Percentiles rank a stretch among this genome's conserved stretches.
Conservation (phyloP, 2,113 vertebrate genomes). For the Herpailurus yagouaroundi region DNA sequence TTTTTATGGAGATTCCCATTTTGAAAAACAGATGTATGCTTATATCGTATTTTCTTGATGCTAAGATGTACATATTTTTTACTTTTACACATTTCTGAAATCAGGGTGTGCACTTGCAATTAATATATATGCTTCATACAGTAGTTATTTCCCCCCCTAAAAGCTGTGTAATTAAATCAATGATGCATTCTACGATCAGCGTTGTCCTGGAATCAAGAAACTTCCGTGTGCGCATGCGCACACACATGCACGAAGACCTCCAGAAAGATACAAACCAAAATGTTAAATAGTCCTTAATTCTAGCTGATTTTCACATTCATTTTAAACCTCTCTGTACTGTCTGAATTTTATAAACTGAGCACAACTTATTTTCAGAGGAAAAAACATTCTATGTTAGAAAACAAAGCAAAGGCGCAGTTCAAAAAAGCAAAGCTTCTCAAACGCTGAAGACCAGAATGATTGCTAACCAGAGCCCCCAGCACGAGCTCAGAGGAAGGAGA, state of each 20-base stretch:
- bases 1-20: neutral
- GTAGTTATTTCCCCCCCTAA: neutral
- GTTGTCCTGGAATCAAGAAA: conserved; percentile 1
- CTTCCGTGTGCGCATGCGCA: too few species aligned
- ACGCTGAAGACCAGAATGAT: fast-evolving
- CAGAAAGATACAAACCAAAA: neutral
- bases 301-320: neutral
- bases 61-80: neutral
- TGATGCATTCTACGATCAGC: neutral
- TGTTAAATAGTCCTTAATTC: neutral
- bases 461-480: neutral
- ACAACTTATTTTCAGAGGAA: neutral
- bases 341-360: neutral
- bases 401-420: neutral
- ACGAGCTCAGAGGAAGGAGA: neutral
- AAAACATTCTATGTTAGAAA: neutral
- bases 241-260: neutral
- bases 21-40: neutral
- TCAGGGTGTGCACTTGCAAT: neutral
- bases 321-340: neutral
- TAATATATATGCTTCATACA: neutral
- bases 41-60: neutral
- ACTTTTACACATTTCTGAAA: conserved; percentile 13
- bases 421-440: neutral
- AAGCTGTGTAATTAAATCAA: neutral